Conservation (phyloP, 2,113 vertebrate species). For the Columbina picui region DNA sequence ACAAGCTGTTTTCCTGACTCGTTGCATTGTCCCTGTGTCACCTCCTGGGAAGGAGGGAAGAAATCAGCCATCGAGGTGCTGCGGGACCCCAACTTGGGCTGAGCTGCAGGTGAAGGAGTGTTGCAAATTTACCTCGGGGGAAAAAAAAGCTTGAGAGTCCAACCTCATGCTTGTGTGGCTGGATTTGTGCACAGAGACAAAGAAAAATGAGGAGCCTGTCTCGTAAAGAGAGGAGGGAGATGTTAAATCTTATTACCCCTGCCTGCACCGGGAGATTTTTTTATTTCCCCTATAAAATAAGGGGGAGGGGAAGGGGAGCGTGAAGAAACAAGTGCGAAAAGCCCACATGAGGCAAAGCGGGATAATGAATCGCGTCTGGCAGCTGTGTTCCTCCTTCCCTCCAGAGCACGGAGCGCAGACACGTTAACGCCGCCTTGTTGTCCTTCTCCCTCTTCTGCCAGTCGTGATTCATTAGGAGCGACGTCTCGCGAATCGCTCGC, state of each 20-base stretch:
- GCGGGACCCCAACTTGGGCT: accelerated
- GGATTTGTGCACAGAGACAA: neutral
- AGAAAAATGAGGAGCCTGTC: neutral
- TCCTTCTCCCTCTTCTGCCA: constrained; percentile 25
- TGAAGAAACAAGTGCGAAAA: neutral
- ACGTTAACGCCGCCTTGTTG: neutral
- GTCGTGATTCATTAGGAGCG: constrained; percentile 49
- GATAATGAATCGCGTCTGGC: neutral
- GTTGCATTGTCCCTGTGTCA: accelerated
- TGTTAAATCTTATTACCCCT: neutral
- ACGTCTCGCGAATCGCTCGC: constrained; percentile 9
- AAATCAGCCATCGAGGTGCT: accelerated
- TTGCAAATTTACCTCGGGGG: neutral
- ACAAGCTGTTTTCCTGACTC: neutral
- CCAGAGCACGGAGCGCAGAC: neutral
- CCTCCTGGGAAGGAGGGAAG: neutral
- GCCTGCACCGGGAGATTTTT: neutral
- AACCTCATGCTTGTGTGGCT: accelerated
- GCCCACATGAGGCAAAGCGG: neutral
- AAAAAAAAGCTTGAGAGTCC: too few species aligned
- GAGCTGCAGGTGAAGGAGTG: too few species aligned
- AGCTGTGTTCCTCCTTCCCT: neutral
- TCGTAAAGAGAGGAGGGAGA: neutral
- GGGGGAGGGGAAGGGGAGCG: neutral
- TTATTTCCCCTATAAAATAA: neutral